Percentiles rank a stretch among this genome's conserved stretches.
phyloP scores from a whole-genome alignment of 2,888 invertebrate species.

The Blastobasis lacticolella region DNA sequence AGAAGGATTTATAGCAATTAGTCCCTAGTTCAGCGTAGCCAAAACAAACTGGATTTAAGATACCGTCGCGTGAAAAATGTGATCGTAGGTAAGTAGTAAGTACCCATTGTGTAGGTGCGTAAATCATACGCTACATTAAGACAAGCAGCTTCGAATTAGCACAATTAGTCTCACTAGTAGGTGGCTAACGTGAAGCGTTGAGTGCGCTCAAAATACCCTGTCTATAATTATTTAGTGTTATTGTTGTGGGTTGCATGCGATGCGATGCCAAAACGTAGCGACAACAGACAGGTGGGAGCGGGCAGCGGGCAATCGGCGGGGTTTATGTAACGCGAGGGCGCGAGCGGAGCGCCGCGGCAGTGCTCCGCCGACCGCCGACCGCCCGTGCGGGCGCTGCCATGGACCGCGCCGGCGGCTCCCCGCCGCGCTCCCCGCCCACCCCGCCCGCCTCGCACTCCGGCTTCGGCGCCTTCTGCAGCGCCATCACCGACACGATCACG shows the following conservation, averaged over 20 bases:
- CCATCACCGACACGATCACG: constrained; percentile 67
- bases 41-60: not conserved
- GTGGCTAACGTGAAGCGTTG: constrained; percentile 21
- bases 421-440: constrained; percentile 48
- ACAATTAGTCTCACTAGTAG: constrained; percentile 21
- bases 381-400: constrained; percentile 15
- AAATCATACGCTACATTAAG: constrained; percentile 22
- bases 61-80: too few species aligned
- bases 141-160: constrained; percentile 45
- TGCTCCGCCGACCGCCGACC: constrained; percentile 23
- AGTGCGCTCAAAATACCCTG: constrained; percentile 51
- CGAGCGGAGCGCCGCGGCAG: constrained; percentile 26
- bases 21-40: not conserved
- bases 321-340: constrained; percentile 60
- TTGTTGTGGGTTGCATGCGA: constrained; percentile 62
- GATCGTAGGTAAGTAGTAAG: too few species aligned
- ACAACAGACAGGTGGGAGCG: constrained; percentile 68
- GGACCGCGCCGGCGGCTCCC: constrained; percentile 27
- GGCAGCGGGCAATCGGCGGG: constrained; percentile 29
- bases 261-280: constrained; percentile 63
- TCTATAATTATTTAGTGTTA: constrained; percentile 70
- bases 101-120: not conserved
- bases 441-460: constrained; percentile 46
- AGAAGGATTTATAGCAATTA: not conserved
- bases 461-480: constrained; percentile 71